Conservation (phyloP, 2,797 vertebrate genomes). For the Catamblyrhynchus diadema region DNA sequence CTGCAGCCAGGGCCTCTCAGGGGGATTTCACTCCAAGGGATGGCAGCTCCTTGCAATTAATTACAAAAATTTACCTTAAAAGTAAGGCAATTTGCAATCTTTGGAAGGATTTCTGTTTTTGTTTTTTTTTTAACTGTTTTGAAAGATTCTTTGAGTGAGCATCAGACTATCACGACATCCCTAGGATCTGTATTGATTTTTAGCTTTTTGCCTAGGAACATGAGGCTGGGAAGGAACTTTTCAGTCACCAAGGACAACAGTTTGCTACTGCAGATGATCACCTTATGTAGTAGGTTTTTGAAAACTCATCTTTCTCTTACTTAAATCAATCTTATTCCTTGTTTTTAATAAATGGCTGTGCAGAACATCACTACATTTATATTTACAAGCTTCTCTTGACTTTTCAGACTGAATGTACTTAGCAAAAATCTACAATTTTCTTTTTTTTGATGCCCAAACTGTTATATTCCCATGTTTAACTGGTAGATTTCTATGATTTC, state of each 20-base stretch:
- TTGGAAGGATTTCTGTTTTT: not conserved
- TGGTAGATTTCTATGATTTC: not conserved
- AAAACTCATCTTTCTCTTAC: not conserved
- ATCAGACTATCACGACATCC: not conserved
- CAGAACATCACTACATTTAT: not conserved
- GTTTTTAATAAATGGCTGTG: not conserved
- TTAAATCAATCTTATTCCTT: not conserved
- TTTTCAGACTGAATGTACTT: not conserved
- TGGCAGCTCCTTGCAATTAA: not conserved
- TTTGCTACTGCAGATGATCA: not conserved
- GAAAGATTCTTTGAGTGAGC: not conserved
- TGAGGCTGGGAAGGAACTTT: not conserved
- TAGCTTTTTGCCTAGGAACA: not conserved
- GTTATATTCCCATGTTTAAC: not conserved
- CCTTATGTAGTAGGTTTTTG: not conserved
- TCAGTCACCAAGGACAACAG: not conserved
- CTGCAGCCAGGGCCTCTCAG: not conserved
- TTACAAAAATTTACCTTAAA: not conserved
- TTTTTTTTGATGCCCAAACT: not conserved
- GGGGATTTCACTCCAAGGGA: not conserved
- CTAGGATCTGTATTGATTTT: not conserved
- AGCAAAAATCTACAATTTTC: not conserved
- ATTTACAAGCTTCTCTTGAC: not conserved
- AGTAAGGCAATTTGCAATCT: not conserved
- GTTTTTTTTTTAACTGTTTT: not conserved